Percentiles rank a stretch among this genome's conserved stretches.
phyloP scores from a whole-genome alignment of 1,140 invertebrate species.

The Araneus ventricosus region DNA sequence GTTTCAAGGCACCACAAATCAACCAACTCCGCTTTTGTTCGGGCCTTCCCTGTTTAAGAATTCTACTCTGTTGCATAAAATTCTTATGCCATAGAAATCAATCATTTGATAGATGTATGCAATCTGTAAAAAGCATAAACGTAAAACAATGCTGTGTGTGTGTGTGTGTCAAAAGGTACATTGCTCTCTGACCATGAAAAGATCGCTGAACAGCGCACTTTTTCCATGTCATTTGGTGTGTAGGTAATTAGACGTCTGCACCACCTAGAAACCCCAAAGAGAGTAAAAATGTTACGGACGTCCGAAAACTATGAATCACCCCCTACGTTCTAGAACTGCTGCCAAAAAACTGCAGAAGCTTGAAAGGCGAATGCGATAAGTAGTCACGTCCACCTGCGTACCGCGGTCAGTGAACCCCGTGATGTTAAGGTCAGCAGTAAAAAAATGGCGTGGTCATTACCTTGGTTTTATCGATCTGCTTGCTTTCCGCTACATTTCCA shows the following conservation, averaged over 20 bases:
- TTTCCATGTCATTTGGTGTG: background rate
- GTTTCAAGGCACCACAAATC: too few relatives aligned
- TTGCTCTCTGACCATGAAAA: slow-evolving; percentile 9
- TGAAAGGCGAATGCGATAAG: background rate
- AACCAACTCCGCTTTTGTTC: too few relatives aligned
- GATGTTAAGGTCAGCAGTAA: slow-evolving; percentile 50
- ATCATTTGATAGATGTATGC: too few relatives aligned
- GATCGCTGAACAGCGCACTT: background rate
- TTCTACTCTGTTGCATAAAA: too few relatives aligned
- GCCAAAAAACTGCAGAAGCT: background rate
- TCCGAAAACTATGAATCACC: background rate
- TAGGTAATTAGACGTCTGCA: background rate
- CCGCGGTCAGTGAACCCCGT: slow-evolving; percentile 39
- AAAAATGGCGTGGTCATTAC: slow-evolving; percentile 52
- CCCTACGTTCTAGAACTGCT: background rate
- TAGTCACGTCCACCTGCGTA: background rate
- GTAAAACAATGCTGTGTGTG: too few relatives aligned
- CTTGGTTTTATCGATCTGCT: slow-evolving; percentile 68
- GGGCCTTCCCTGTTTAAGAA: too few relatives aligned
- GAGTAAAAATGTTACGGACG: background rate
- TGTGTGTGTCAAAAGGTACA: slow-evolving; percentile 6
- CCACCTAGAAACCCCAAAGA: background rate
- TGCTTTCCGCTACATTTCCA: background rate
- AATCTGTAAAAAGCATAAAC: too few relatives aligned
- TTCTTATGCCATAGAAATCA: too few relatives aligned